Evolutionary conservation across 2,888 invertebrate species (phyloP).

Genomic region (Drosophila vallismaia): DNA sequence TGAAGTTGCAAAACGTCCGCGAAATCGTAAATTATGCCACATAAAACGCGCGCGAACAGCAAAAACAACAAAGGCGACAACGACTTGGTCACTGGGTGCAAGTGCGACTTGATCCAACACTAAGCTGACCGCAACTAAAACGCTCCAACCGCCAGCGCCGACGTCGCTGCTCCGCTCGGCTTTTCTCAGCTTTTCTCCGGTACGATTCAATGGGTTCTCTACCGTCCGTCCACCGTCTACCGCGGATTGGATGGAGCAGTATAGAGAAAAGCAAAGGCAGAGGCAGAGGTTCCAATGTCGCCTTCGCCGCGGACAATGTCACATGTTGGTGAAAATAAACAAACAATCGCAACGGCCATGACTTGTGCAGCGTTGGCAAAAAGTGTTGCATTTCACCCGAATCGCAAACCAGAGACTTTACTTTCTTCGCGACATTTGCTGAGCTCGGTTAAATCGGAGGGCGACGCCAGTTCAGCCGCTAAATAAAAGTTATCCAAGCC

Average conservation of each 20-base stretch:
- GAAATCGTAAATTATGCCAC: slow-evolving; percentile 65
- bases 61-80: slow-evolving; percentile 38
- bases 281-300: slow-evolving; percentile 79
- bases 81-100: slow-evolving; percentile 69
- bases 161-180: slow-evolving; percentile 38
- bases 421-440: slow-evolving; percentile 70
- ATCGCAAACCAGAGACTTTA: slow-evolving; percentile 60
- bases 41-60: slow-evolving; percentile 52
- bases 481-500: slow-evolving; percentile 60
- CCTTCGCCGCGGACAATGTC: slow-evolving; percentile 80
- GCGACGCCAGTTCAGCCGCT: slow-evolving; percentile 51
- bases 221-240: slow-evolving; percentile 33
- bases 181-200: slow-evolving; percentile 36
- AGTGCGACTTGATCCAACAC: slow-evolving; percentile 54
- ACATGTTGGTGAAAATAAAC: slow-evolving; percentile 67
- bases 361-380: slow-evolving; percentile 82
- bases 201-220: slow-evolving; percentile 54
- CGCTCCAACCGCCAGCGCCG: slow-evolving; percentile 40
- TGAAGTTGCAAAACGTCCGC: slow-evolving; percentile 53
- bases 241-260: slow-evolving; percentile 47
- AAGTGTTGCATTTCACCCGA: slow-evolving; percentile 71
- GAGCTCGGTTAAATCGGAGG: slow-evolving; percentile 67
- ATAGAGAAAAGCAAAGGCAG: slow-evolving; percentile 16
- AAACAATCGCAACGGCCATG: slow-evolving; percentile 76
- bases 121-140: slow-evolving; percentile 58